Base-by-base conservation (phyloP, 2,113 vertebrate species). In the Melozone crissalis region DNA sequence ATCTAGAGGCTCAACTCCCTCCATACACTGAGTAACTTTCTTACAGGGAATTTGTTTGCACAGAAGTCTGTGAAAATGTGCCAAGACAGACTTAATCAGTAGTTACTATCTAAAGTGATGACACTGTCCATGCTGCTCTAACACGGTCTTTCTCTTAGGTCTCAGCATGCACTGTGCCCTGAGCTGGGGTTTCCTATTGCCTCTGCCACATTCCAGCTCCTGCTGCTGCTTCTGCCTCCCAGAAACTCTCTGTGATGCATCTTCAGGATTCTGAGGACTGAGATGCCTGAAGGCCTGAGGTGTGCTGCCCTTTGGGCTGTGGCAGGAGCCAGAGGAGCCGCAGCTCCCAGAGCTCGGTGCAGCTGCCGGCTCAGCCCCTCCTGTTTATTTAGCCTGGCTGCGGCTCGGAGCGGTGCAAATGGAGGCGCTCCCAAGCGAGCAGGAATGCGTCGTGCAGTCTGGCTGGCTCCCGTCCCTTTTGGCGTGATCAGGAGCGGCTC, bases 401-500 rank as follows among this genome's bases (percentile, higher is more conserved):
- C 31, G 2, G 5, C 69, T 49, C 7, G 5, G 76, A 54, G 95
- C 26, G 6, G 41, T 30, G 44, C 79, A 33, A 58, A 52, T 7
- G 84, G 46, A 66, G 90, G 78, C 20, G 8, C 66, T 89, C 84
- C 91, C 89, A 81, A 7, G 73, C 9, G 3, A 93, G 84, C 77
- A 76, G 87, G 87, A 91, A 91, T 85, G 61, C 4, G 7, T 90
- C 8, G 16, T 55, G 95, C 82, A 90, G 93, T 74, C 96, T 88
- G 95, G 66, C 91, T 94, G 94, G 94, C 93, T 93, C 76, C 68
- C 4, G 3, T 24, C 88, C 93, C 93, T 95, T 18, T 72, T 87
- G 94, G 92, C 87, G 30, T 58, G 76, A 47, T 49, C 87, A 74
- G 65, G 92, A 95, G 92, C 93, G 15, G 63, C 26, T 94, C 87